A percentile compares a stretch with the other conserved stretches of the same genome.
Evolutionary conservation across 1,140 invertebrate species (phyloP).

Genomic region (Anastrepha ludens): DNA sequence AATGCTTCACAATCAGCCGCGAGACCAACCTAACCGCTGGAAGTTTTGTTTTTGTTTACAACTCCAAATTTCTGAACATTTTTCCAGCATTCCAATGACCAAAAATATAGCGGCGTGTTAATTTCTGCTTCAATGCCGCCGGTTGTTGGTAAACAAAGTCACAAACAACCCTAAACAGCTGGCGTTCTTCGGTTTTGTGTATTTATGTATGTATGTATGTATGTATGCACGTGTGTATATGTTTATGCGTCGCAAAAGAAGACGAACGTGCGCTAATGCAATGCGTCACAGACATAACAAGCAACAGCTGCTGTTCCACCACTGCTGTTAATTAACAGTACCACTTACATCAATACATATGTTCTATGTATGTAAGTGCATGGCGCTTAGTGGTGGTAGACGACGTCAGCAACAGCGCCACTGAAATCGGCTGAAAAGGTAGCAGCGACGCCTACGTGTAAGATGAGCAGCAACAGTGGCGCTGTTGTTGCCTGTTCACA

Average conservation of each 20-base stretch:
- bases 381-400: neutral
- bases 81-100: neutral
- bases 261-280: constrained; percentile 7
- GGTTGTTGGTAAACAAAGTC: constrained; percentile 20
- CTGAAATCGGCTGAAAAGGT: neutral
- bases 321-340: too few relatives aligned
- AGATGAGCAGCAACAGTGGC: neutral
- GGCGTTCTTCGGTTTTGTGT: neutral
- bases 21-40: neutral
- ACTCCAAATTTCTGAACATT: neutral
- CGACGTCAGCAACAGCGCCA: neutral
- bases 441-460: neutral
- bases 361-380: neutral
- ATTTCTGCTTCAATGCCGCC: neutral
- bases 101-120: neutral
- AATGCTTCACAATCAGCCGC: neutral
- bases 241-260: constrained; percentile 5
- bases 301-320: neutral
- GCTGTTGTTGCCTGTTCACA: neutral
- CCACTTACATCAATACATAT: too few relatives aligned
- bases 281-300: neutral
- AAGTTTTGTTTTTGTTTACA: constrained; percentile 34
- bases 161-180: constrained; percentile 9
- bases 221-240: neutral
- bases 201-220: neutral